Percentiles rank a stretch among this genome's conserved stretches.
Evolutionary conservation across 1,140 invertebrate genomes (phyloP).

Genomic region (Ceratosolen fusciceps): DNA sequence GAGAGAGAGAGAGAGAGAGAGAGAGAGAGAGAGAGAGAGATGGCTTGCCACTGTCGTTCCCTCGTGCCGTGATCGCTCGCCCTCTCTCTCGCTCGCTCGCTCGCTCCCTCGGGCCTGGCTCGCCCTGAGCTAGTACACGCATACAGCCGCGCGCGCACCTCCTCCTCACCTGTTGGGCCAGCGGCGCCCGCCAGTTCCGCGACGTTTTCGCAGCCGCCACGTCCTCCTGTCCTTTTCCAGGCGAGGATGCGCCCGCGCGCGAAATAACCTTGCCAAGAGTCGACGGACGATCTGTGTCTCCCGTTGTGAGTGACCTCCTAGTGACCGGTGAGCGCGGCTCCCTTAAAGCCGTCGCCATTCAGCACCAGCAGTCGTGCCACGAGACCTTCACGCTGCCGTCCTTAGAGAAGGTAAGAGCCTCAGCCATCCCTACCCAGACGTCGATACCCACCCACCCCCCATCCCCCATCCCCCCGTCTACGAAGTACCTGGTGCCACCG

Average conservation of each 20-base stretch:
- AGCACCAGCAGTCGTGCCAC: not conserved
- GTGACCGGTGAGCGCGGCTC: not conserved
- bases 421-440: not conserved
- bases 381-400: constrained; percentile 61
- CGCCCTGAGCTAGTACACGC: constrained; percentile 58
- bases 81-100: not conserved
- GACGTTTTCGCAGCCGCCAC: constrained; percentile 15
- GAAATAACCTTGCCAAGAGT: too few relatives aligned
- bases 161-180: constrained; percentile 53
- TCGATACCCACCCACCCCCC: not conserved
- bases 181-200: constrained; percentile 7
- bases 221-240: not conserved
- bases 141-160: constrained; percentile 52
- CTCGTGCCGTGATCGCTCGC: constrained; percentile 13
- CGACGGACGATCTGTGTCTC: too few relatives aligned
- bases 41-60: not conserved
- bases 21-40: constrained; percentile 54
- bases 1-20: constrained; percentile 1
- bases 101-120: not conserved
- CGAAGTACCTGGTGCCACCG: too few relatives aligned
- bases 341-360: not conserved
- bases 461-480: too few relatives aligned
- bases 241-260: not conserved
- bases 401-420: constrained; percentile 62
- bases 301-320: not conserved